A percentile compares a stretch with the other conserved stretches of the same genome.
These are phyloP conservation scores for Orthosia gothica DNA, from an alignment of 2,888 invertebrate species.

Conservation along the genomic window DNA sequence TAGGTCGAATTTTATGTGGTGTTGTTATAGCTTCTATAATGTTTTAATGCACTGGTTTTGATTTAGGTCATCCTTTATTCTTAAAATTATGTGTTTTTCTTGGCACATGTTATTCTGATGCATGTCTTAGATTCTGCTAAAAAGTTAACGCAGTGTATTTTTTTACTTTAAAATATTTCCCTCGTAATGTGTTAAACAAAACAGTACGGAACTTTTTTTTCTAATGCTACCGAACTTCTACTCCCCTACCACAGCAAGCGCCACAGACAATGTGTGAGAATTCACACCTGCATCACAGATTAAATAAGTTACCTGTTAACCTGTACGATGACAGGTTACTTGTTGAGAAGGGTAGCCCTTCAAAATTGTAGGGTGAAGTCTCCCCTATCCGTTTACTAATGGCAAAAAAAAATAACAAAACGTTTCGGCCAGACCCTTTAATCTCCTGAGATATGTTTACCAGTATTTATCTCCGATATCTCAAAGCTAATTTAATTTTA, in stretches of 20 bases:
- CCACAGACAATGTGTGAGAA: slow-evolving; percentile 32
- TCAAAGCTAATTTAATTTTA: neutral
- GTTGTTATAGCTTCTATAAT: slow-evolving; percentile 25
- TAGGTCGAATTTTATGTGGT: slow-evolving; percentile 56
- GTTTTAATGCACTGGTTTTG: slow-evolving; percentile 46
- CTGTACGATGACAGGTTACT: slow-evolving; percentile 33
- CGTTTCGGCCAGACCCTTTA: slow-evolving; percentile 2
- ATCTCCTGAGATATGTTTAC: slow-evolving; percentile 8
- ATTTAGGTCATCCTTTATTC: slow-evolving; percentile 42
- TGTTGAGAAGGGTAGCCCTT: slow-evolving; percentile 41
- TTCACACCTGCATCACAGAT: slow-evolving; percentile 38
- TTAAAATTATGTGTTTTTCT: slow-evolving; percentile 18
- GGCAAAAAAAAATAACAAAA: slow-evolving; percentile 16
- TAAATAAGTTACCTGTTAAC: slow-evolving; percentile 40
- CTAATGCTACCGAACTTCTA: neutral
- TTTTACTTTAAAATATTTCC: neutral
- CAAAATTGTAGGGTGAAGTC: slow-evolving; percentile 13
- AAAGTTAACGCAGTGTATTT: neutral
- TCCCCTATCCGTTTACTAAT: slow-evolving; percentile 10
- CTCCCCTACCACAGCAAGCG: slow-evolving; percentile 7
- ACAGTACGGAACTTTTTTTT: neutral
- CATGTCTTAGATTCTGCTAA: slow-evolving; percentile 5
- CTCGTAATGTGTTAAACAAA: neutral
- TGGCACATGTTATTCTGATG: slow-evolving; percentile 8
- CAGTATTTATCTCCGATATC: neutral